Conservation (phyloP, 2,797 vertebrate species). For the Onychomys leucogaster region DNA sequence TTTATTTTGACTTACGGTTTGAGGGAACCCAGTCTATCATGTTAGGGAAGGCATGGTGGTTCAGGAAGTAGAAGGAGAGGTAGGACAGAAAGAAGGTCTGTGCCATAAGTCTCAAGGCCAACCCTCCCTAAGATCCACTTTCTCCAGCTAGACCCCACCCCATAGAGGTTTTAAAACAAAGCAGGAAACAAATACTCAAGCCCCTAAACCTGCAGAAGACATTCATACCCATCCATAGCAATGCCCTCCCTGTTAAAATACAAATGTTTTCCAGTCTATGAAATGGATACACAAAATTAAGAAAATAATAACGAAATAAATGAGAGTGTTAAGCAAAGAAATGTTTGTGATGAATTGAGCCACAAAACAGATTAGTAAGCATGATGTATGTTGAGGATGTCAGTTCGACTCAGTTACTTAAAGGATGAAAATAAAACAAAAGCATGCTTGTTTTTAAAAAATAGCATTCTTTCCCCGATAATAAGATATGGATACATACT, state of each 20-base stretch:
- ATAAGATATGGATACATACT: not conserved
- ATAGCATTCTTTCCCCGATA: not conserved
- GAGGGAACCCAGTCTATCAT: not conserved
- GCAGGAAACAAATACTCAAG: not conserved
- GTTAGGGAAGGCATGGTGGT: not conserved
- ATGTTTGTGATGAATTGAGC: not conserved
- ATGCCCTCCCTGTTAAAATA: not conserved
- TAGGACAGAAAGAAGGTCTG: no score
- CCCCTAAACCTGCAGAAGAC: no score
- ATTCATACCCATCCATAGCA: not conserved
- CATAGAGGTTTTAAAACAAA: not conserved
- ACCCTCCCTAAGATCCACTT: not conserved
- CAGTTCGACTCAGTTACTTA: not conserved
- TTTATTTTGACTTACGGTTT: not conserved
- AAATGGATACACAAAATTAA: not conserved
- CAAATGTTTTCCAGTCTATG: not conserved
- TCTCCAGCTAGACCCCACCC: not conserved
- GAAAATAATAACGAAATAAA: not conserved
- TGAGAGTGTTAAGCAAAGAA: not conserved
- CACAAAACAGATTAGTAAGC: not conserved
- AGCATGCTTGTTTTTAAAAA: not conserved
- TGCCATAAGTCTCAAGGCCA: not conserved
- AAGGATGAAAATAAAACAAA: slow-evolving; percentile 15
- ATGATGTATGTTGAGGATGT: not conserved
- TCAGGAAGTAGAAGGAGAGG: not conserved